phyloP scores from a whole-genome alignment of 1,140 invertebrate genomes.

The Trinorchestia longiramus region DNA sequence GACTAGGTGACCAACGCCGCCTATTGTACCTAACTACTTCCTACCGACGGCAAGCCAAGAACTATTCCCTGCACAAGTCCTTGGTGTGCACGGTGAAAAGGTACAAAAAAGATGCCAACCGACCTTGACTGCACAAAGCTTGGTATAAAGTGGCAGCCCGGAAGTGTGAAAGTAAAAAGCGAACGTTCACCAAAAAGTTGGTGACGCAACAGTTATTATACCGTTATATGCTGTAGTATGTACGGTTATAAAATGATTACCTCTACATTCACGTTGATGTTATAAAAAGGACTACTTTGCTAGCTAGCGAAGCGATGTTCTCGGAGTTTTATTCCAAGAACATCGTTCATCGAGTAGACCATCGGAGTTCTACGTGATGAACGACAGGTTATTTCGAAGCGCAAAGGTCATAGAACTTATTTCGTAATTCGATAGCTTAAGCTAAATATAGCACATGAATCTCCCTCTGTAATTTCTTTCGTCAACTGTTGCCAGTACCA shows the following conservation, averaged over 20 bases:
- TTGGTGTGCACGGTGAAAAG: not conserved
- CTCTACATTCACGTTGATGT: not conserved
- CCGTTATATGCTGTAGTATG: not conserved
- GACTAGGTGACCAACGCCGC: not conserved
- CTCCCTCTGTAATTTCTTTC: too few species aligned
- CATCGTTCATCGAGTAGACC: too few species aligned
- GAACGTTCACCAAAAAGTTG: not conserved
- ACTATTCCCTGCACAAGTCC: not conserved
- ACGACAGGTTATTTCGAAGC: too few species aligned
- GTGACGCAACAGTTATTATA: not conserved
- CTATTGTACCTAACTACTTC: not conserved
- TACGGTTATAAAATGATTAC: not conserved
- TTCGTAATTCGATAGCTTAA: too few species aligned
- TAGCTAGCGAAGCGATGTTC: not conserved
- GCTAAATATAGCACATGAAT: too few species aligned
- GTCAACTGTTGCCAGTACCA: too few species aligned
- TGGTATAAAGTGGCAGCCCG: not conserved
- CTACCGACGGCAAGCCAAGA: not conserved
- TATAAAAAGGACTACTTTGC: not conserved
- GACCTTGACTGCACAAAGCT: not conserved
- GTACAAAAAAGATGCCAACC: not conserved
- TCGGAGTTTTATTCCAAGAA: not conserved
- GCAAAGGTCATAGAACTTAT: too few species aligned
- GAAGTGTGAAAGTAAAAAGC: not conserved
- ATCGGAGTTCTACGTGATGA: too few species aligned